Percentiles rank a stretch among this genome's conserved stretches.
These are phyloP conservation scores for Hydractinia symbiolongicarpus DNA, from an alignment of 30 jellyfish, hydroid and myxozoan genomes.

Conservation along the genomic window DNA sequence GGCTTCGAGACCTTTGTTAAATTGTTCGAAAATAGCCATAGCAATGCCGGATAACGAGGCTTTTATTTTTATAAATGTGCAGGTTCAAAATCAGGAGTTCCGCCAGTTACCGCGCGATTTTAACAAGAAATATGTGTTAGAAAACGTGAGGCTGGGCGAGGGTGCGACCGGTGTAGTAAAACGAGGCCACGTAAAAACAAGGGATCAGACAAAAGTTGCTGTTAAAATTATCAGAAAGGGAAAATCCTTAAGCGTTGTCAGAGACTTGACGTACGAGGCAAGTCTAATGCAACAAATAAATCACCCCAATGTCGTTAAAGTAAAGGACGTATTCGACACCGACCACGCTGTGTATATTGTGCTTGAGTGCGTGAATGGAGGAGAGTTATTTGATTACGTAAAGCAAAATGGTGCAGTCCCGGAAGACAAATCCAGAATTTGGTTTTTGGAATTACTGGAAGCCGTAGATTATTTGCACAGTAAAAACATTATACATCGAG, in stretches of 20 bases:
- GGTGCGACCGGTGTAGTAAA: slow-evolving; percentile 11
- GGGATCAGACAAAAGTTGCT: background rate
- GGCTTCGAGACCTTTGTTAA: background rate
- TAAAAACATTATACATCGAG: slow-evolving; percentile 7
- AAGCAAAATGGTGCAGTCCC: slow-evolving; percentile 27
- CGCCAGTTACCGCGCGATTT: background rate
- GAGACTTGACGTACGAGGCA: slow-evolving; percentile 1
- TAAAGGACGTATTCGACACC: slow-evolving; percentile 64
- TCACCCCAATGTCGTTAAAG: slow-evolving; percentile 27
- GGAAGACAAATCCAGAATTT: slow-evolving; percentile 40
- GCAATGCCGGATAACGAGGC: slow-evolving; percentile 8
- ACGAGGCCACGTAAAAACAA: background rate
- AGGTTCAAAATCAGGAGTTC: background rate
- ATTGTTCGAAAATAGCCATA: background rate
- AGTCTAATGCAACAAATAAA: background rate
- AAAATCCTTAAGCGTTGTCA: background rate
- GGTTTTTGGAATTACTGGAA: slow-evolving; percentile 56
- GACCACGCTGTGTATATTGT: slow-evolving; percentile 61
- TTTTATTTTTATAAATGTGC: background rate
- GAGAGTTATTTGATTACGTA: slow-evolving; percentile 70
- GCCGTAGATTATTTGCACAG: slow-evolving; percentile 43
- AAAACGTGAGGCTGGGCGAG: background rate
- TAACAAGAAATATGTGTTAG: background rate
- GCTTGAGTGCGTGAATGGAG: slow-evolving; percentile 71
- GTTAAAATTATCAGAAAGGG: background rate